A percentile compares a stretch with the other conserved stretches of the same genome.
Evolutionary conservation across 2,797 vertebrate species (phyloP).

Genomic region (Alexandromys oeconomus): DNA sequence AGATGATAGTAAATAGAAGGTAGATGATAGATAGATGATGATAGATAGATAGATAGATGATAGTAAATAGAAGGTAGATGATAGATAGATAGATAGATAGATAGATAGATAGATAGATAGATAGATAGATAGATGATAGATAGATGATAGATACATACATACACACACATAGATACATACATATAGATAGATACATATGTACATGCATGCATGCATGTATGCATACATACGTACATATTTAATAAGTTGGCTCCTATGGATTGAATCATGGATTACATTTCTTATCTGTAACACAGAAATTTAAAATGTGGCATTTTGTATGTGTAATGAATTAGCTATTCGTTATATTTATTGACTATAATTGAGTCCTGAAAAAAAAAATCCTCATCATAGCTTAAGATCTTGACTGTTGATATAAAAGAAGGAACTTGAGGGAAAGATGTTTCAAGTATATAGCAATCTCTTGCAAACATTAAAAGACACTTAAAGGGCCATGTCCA

Average conservation of each 20-base stretch:
- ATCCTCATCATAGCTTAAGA: background rate
- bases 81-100: too few relatives aligned
- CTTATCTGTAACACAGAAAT: constrained; percentile 32
- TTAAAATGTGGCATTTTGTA: constrained; percentile 6
- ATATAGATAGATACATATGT: background rate
- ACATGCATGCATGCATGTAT: background rate
- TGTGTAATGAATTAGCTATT: background rate
- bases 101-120: background rate
- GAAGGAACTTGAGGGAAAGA: constrained; percentile 1
- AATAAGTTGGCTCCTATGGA: background rate
- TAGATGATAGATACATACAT: background rate
- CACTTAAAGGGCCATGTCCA: background rate
- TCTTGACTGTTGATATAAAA: constrained; percentile 35
- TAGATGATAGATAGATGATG: too few relatives aligned
- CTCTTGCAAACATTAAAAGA: constrained; percentile 18
- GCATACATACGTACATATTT: background rate
- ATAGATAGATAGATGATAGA: background rate
- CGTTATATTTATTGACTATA: background rate
- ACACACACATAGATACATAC: background rate
- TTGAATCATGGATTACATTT: background rate
- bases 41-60: too few relatives aligned
- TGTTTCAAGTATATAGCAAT: background rate
- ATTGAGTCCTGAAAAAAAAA: constrained; percentile 37
- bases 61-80: too few relatives aligned
- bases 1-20: too few relatives aligned